These are phyloP conservation scores for Luidia sarsii DNA, from an alignment of 53 echinoderm and acorn worm species.

Conservation along the genomic window DNA sequence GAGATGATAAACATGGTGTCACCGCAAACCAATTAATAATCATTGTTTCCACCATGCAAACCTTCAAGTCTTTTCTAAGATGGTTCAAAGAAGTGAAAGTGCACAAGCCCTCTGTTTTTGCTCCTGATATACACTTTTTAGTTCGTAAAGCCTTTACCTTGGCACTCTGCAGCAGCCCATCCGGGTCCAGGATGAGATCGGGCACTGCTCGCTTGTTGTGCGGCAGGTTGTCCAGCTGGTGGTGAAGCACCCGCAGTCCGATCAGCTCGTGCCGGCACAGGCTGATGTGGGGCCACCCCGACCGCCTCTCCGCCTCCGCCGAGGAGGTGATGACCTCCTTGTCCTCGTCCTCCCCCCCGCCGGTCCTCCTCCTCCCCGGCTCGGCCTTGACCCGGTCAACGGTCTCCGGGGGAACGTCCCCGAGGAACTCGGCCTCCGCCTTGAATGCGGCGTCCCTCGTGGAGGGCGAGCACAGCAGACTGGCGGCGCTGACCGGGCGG, in stretches of 20 bases:
- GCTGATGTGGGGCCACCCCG: conserved; percentile 38
- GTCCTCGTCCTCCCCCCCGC: conserved; percentile 10
- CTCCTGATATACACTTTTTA: too few relatives aligned
- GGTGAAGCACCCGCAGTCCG: conserved; percentile 65
- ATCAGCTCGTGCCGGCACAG: conserved; percentile 78
- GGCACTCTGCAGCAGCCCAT: conserved; percentile 75
- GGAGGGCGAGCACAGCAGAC: background rate
- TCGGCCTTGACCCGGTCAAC: conserved; percentile 11
- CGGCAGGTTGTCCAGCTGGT: conserved; percentile 76
- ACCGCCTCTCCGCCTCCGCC: background rate
- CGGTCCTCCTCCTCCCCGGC: background rate
- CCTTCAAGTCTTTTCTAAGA: too few relatives aligned
- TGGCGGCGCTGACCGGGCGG: background rate
- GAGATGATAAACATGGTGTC: too few relatives aligned
- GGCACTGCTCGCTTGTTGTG: conserved; percentile 71
- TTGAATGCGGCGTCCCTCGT: background rate
- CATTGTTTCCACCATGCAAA: too few relatives aligned
- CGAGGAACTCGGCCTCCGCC: conserved; percentile 3
- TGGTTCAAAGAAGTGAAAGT: too few relatives aligned
- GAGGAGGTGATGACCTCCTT: conserved; percentile 45
- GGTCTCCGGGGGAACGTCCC: too few relatives aligned
- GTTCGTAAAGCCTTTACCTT: conserved; percentile 67
- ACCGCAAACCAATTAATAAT: too few relatives aligned
- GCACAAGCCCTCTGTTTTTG: too few relatives aligned
- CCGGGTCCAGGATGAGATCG: conserved; percentile 78